Evolutionary conservation across 2,113 vertebrate genomes (phyloP), one percentile per base, ranked within the genome.

Genomic region (Caloenas nicobarica): DNA sequence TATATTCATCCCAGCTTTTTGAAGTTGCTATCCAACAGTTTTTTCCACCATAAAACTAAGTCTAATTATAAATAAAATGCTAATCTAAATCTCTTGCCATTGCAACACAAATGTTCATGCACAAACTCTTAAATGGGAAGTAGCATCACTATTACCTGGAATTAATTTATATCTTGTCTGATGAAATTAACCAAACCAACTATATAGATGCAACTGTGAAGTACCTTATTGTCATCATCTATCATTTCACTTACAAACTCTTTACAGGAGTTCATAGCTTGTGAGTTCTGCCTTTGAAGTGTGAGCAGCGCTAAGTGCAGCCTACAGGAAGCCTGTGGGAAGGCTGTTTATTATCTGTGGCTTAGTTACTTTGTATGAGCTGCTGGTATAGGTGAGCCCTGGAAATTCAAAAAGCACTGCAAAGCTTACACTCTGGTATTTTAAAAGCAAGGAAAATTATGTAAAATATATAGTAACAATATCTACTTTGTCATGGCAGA

Each of bases 81-180:
- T 64, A 16, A 25, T 36, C 3, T 58, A 60, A 87, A 29, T 28
- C 11, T 68, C 16, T 70, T 42, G 12, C 8, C 38, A 17, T 25
- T 64, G 76, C 26, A 72, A 38, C 56, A 7, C 14, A 21, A 0
- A 5, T 0, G 1, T 33, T 57, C 5, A 6, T 26, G 23, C 33
- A 38, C 18, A 44, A 11, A 33, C 79, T 4, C 31, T 51, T 76
- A 72, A 82, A 64, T 34, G 31, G 9, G 11, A 16, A 68, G 4
- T 23, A 28, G 13, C 0, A 1, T 84, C 70, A 15, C 28, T 60
- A 4, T 44, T 54, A 77, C n/a, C 17, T 66, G 50, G 10, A 76
- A 25, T 79, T 42, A 42, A 36, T 88, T 68, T 80, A 5, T 61
- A 2, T 77, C 44, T 58, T 42, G 31, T 64, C 33, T 60, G 18